Base-by-base conservation (phyloP, 2,113 vertebrate genomes). In the Onychostoma macrolepis region DNA sequence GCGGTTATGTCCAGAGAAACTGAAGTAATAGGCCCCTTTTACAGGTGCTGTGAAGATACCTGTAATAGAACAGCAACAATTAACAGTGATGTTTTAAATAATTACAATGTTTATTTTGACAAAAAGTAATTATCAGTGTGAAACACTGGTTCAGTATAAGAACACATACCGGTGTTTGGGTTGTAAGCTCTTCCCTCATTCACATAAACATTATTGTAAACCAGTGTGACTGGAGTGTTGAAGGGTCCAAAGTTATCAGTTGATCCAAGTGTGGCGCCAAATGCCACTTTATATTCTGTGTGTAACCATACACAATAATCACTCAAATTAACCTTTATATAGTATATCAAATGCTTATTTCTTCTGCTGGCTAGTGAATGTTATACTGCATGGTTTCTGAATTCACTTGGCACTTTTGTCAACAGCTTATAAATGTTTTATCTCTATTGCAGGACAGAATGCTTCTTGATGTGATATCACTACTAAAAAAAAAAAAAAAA, bases 31-130 rank as follows among this genome's bases (percentile, higher is more conserved):
- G 8, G 83, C 1, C 63, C 90, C 92, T 88, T 15, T 89, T 43
- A 91, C 86, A 75, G 90, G 89, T 81, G 90, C 88, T 4, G 86
- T 91, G 83, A 91, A 91, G 80, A 92, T 88, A 78, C 93, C 91
- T 92, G 86, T 4, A 41, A 26, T 48, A n/a, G 24, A 28, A 4
- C 15, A 72, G 12, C 72, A 78, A 24, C 33, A 36, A 26, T 71
- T 53, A 26, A 17, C 50, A 9, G 2, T 11, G 1, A 30, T 33
- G 2, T 36, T 41, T 38, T 11, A 21, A 38, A 9, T 38, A 36
- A 38, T 24, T 24, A 12, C 9, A 38, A 9, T 10, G 3, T 5
- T 72, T 10, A 36, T 71, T 72, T 72, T 38, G 33, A 69, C 26
- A 30, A 67, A 67, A 33, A 7, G 13, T 67, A 67, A 13, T 69